Evolutionary conservation across 2,113 vertebrate genomes (phyloP).

Genomic region (Gnathonemus longibarbis): DNA sequence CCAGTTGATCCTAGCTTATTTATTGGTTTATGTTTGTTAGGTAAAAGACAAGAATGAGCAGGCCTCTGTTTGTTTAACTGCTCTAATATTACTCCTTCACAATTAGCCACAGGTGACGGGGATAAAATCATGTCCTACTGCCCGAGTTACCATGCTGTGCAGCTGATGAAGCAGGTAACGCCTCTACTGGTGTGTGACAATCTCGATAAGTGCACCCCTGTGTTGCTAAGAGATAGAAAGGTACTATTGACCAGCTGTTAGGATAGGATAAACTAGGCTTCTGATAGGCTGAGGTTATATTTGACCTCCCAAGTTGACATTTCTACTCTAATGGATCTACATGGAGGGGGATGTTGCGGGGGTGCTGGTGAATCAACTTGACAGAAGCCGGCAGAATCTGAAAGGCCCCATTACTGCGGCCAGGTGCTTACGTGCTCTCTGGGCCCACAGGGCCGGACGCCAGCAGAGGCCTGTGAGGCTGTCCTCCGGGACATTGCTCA

Average conservation of each 20-base stretch:
- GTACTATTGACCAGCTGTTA: neutral
- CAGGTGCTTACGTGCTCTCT: neutral
- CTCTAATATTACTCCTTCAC: neutral
- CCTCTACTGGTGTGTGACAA: neutral
- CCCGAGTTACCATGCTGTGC: conserved; percentile 45
- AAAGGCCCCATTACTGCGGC: neutral
- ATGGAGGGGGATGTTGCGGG: neutral
- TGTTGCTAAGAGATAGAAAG: neutral
- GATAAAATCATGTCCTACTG: conserved; percentile 45
- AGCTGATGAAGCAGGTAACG: conserved; percentile 50
- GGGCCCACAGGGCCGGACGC: conserved; percentile 30
- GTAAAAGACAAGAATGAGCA: neutral
- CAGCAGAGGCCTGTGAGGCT: conserved; percentile 31
- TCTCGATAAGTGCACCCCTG: neutral
- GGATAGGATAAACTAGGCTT: neutral
- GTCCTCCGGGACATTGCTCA: conserved; percentile 37
- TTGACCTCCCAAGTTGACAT: neutral
- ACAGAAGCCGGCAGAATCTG: neutral
- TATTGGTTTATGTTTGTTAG: neutral
- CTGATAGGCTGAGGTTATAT: neutral
- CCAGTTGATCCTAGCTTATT: neutral
- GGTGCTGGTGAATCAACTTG: neutral
- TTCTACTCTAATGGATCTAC: neutral
- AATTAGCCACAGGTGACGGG: conserved; percentile 40
- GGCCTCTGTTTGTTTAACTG: conserved; percentile 2